Evolutionary conservation across 2,888 invertebrate genomes (phyloP), one percentile per base, ranked within the genome.

Genomic region (Pachliopta kotzebuea): DNA sequence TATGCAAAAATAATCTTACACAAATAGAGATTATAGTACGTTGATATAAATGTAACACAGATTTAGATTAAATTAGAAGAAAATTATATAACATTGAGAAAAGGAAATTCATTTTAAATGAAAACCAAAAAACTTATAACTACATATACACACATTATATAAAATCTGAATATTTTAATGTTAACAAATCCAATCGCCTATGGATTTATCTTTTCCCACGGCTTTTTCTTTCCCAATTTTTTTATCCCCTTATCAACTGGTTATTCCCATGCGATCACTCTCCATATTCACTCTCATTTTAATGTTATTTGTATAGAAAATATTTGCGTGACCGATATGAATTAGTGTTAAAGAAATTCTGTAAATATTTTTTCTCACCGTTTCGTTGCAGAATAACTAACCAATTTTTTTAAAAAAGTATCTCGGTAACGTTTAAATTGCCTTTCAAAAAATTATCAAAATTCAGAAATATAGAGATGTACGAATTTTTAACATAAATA

Each of bases 181-280:
- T 37, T 37, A 37, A 37, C 11, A 14, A 37, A 37, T 37, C 37
- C 6, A 45, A 45, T 45, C 45, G 45, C 18, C 45, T 18, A n/a
- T 45, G 18, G 45, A 45, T 45, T 75, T 73, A 60, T 63, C 74
- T 74, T 75, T 88, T 88, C 88, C 86, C 88, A 88, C 87, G 86
- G 74, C 76, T 72, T 67, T 75, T 76, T 21, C 72, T 81, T 74
- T 76, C 81, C 81, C 84, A 86, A 85, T 71, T 71, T 71, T 72
- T 68, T 73, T 81, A 82, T 84, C 81, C 78, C 74, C 77, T 84
- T 89, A 88, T 88, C 85, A 73, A 71, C 75, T 76, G 68, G 68
- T 77, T 79, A 81, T 86, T 85, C 84, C 79, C 86, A 84, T 83
- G 79, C 74, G 76, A 74, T 74, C 74, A 75, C 79, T 80, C 78